Conservation (phyloP, 2,113 vertebrate genomes). For the Sapayoa aenigma region DNA sequence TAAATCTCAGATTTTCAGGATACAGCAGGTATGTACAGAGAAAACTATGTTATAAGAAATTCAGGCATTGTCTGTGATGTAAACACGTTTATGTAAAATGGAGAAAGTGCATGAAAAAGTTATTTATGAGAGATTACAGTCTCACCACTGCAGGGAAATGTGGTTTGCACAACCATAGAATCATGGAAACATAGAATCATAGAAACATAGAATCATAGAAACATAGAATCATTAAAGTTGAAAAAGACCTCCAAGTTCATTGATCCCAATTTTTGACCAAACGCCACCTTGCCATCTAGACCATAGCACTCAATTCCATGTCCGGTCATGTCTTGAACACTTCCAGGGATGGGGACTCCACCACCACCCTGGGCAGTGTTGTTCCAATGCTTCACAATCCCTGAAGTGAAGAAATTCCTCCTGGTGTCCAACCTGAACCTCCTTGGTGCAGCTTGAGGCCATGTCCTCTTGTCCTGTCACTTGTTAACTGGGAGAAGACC, state of each 20-base stretch:
- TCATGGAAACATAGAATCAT: not conserved
- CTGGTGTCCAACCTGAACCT: not conserved
- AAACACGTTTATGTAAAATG: not conserved
- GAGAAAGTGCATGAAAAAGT: not conserved
- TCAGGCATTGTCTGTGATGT: not conserved
- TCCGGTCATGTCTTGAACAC: not conserved
- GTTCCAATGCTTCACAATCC: not conserved
- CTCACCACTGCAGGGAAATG: not conserved
- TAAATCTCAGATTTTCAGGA: not conserved
- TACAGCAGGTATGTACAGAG: not conserved
- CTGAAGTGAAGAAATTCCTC: not conserved
- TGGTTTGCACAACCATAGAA: not conserved
- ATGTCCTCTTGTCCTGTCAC: not conserved
- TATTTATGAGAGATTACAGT: not conserved
- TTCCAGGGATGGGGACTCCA: not conserved
- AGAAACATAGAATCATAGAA: not conserved
- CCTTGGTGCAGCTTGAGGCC: not conserved
- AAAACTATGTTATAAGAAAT: not conserved
- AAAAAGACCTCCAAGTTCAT: not conserved
- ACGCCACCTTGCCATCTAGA: not conserved
- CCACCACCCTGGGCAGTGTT: not conserved
- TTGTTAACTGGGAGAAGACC: not conserved
- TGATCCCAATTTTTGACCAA: not conserved
- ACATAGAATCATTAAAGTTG: not conserved
- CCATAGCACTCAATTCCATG: not conserved